Conservation (phyloP, 2,797 vertebrate genomes). For the Selene dorsalis region DNA sequence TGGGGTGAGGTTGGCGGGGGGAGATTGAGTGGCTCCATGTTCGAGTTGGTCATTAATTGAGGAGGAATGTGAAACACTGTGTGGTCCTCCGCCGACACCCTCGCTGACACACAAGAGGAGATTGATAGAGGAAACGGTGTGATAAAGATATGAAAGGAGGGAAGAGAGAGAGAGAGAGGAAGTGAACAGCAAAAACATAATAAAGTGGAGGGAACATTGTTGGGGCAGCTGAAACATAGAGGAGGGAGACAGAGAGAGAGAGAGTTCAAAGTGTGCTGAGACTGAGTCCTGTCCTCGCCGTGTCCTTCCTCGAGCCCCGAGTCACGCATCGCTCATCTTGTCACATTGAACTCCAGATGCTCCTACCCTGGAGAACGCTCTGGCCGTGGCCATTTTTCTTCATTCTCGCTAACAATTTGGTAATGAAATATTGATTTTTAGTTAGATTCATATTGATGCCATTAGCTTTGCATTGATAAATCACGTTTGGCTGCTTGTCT, state of each 20-base stretch:
- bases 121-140: slow-evolving; percentile 81
- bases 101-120: slow-evolving; percentile 77
- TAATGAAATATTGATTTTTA: slow-evolving; percentile 99
- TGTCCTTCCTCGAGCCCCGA: slow-evolving; percentile 95
- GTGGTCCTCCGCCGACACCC: slow-evolving; percentile 79
- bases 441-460: slow-evolving; percentile 99
- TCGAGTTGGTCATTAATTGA: slow-evolving; percentile 85
- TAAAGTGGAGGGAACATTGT: slow-evolving; percentile 76
- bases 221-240: slow-evolving; percentile 59
- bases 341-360: slow-evolving; percentile 99
- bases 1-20: slow-evolving; percentile 47
- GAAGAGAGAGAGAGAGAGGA: slow-evolving; percentile 45
- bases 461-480: slow-evolving; percentile 99
- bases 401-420: slow-evolving; percentile 99
- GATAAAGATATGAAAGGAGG: slow-evolving; percentile 80
- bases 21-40: slow-evolving; percentile 81
- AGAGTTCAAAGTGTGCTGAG: slow-evolving; percentile 86
- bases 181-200: slow-evolving; percentile 75
- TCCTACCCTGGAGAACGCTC: slow-evolving; percentile 96
- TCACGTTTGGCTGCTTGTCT: slow-evolving; percentile 89
- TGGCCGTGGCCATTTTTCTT: slow-evolving; percentile 96
- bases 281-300: slow-evolving; percentile 94
- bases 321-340: slow-evolving; percentile 98
- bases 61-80: slow-evolving; percentile 81
- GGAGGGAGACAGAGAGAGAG: slow-evolving; percentile 59